These are phyloP conservation scores for Anorthoa munda DNA, from an alignment of 2,888 invertebrate genomes.

Conservation along the genomic window DNA sequence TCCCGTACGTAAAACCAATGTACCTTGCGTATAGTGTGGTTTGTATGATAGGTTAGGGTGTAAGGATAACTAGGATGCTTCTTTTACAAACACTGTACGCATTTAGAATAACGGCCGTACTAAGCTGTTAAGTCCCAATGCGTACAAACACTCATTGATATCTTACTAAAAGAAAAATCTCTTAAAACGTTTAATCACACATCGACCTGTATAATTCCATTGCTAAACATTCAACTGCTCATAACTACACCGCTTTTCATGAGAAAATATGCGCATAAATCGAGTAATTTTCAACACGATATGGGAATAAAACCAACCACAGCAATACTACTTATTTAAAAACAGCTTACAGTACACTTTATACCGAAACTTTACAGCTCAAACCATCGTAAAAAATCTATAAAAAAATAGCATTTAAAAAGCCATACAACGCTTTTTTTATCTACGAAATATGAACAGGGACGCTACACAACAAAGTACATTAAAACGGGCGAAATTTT, in stretches of 20 bases:
- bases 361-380: constrained; percentile 29
- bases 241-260: not conserved
- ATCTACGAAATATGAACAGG: constrained; percentile 48
- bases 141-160: no score
- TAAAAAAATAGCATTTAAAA: constrained; percentile 42
- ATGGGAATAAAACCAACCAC: constrained; percentile 8
- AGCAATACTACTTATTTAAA: constrained; percentile 34
- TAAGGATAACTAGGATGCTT: no score
- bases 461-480: constrained; percentile 51
- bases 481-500: constrained; percentile 60
- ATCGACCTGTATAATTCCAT: not conserved
- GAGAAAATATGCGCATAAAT: not conserved
- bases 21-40: no score
- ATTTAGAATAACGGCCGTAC: no score
- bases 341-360: constrained; percentile 30
- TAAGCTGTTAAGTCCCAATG: no score
- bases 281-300: not conserved
- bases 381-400: constrained; percentile 38
- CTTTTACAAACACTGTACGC: no score
- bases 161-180: no score
- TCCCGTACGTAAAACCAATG: no score
- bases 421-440: constrained; percentile 30
- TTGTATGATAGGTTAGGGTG: no score
- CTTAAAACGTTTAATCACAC: not conserved
- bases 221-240: not conserved